Evolutionary conservation across 2,888 invertebrate species (phyloP).

Genomic region (Eumacrocentrus americanus): DNA sequence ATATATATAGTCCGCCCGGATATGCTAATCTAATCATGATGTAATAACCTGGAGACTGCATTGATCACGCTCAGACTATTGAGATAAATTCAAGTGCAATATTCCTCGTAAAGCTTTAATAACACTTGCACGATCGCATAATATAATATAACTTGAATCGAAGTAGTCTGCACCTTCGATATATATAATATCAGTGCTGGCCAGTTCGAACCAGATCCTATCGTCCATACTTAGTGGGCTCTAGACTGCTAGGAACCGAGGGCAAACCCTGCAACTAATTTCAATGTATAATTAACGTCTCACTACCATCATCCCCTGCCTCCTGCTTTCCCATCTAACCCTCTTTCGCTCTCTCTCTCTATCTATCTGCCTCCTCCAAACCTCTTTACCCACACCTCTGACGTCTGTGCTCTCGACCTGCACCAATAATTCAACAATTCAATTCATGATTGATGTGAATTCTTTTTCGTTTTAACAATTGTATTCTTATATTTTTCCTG

Average conservation of each 20-base stretch:
- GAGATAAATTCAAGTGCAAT: not conserved
- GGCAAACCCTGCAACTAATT: slow-evolving; percentile 62
- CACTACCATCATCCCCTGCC: slow-evolving; percentile 46
- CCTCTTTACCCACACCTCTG: slow-evolving; percentile 38
- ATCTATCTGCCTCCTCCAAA: slow-evolving; percentile 24
- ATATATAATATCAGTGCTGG: slow-evolving; percentile 51
- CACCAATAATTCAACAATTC: slow-evolving; percentile 24
- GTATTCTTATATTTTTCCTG: no score
- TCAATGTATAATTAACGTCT: slow-evolving; percentile 63
- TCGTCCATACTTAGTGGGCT: slow-evolving; percentile 58
- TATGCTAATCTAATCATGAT: no score
- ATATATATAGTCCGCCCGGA: no score
- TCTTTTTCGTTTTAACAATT: no score
- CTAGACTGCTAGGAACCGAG: slow-evolving; percentile 52
- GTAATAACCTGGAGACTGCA: no score
- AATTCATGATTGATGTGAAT: slow-evolving; percentile 30
- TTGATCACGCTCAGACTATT: not conserved
- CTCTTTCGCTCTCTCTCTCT: slow-evolving; percentile 25
- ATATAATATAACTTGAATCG: slow-evolving; percentile 56
- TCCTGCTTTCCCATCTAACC: slow-evolving; percentile 20
- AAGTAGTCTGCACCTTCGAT: slow-evolving; percentile 43
- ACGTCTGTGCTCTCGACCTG: slow-evolving; percentile 35
- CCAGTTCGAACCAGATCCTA: slow-evolving; percentile 40
- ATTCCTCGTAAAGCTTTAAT: slow-evolving; percentile 40
- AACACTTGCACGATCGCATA: slow-evolving; percentile 50